Conservation (phyloP, 2,113 vertebrate genomes). For the Lanius collurio region DNA sequence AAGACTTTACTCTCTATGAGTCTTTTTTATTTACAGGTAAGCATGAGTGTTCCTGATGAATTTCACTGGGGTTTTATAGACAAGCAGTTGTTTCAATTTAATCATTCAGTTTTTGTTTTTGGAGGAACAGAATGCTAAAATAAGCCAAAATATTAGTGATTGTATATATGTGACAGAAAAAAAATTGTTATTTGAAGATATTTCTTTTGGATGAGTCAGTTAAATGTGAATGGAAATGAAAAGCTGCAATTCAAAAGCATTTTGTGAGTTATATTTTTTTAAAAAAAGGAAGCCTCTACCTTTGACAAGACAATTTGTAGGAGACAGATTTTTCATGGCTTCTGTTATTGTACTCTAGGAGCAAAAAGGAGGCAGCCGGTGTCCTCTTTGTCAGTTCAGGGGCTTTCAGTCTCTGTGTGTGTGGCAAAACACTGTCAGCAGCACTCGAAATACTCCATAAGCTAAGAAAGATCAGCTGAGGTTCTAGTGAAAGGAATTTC, state of each 20-base stretch:
- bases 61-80: background rate
- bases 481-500: background rate
- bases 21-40: background rate
- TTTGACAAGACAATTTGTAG: slow-evolving; percentile 19
- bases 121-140: background rate
- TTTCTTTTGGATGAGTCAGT: background rate
- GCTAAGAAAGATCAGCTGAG: background rate
- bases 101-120: slow-evolving; percentile 17
- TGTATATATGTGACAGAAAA: slow-evolving; percentile 10
- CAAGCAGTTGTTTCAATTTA: background rate
- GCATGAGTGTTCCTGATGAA: background rate
- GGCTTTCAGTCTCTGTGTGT: background rate
- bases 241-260: slow-evolving; percentile 12
- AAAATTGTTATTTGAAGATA: background rate
- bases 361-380: background rate
- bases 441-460: slow-evolving; percentile 18
- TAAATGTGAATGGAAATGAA: slow-evolving; percentile 21
- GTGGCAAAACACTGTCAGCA: slow-evolving; percentile 5
- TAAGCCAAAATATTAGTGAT: background rate
- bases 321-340: slow-evolving; percentile 21
- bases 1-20: background rate
- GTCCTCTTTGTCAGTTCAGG: slow-evolving; percentile 23
- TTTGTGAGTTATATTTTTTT: background rate
- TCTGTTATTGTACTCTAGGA: background rate
- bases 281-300: background rate